These are phyloP conservation scores for Cygnus olor DNA, from an alignment of 2,797 vertebrate genomes.

Conservation along the genomic window DNA sequence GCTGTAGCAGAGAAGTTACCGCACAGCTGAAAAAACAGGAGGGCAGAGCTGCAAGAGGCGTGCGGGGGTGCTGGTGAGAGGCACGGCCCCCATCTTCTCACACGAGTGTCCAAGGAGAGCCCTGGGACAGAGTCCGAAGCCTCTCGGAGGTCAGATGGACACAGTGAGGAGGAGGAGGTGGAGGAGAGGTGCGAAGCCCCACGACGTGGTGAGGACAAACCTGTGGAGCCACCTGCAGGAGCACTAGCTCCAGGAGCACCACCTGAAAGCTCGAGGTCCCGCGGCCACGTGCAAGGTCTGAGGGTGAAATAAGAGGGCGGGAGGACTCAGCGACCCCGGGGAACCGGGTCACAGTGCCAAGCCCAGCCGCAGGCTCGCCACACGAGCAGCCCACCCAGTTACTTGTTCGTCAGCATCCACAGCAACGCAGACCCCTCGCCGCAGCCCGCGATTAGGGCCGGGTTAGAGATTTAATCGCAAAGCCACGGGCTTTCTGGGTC, in stretches of 20 bases:
- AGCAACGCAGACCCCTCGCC: accelerated
- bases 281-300: accelerated
- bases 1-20: neutral
- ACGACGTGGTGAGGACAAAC: neutral
- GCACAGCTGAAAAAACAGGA: neutral
- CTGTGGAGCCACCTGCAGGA: neutral
- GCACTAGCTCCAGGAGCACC: neutral
- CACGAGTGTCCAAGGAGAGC: accelerated
- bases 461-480: neutral
- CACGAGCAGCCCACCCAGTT: neutral
- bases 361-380: neutral
- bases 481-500: slow-evolving; percentile 28
- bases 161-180: neutral
- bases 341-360: neutral
- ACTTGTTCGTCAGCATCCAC: accelerated
- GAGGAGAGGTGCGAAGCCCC: neutral
- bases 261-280: neutral
- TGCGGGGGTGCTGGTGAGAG: neutral
- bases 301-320: neutral
- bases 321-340: neutral
- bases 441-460: slow-evolving; percentile 17
- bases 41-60: neutral
- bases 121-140: neutral
- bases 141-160: neutral
- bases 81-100: accelerated